A percentile compares a stretch with the other conserved stretches of the same genome.
Evolutionary conservation across 2,888 invertebrate genomes (phyloP).

Genomic region (Nemotelus nigrinus): DNA sequence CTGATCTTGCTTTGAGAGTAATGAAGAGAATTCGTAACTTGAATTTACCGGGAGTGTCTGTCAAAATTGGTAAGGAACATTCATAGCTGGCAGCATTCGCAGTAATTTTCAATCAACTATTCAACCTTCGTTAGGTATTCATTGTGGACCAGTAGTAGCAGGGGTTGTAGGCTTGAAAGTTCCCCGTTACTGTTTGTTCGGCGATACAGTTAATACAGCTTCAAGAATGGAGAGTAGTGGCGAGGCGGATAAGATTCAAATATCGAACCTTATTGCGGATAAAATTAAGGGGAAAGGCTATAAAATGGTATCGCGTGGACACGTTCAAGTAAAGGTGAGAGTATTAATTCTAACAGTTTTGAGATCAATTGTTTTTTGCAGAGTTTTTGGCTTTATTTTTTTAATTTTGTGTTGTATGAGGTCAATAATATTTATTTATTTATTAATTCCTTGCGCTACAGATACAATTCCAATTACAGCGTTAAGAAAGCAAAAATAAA

Average conservation of each 20-base stretch:
- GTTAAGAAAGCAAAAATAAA: too few species aligned
- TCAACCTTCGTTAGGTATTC: constrained; percentile 70
- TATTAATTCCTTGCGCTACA: too few species aligned
- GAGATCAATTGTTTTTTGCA: too few species aligned
- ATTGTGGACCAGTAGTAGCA: constrained; percentile 88
- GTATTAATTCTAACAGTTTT: too few species aligned
- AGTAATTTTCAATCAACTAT: neutral
- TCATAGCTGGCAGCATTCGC: neutral
- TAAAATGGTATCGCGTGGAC: constrained; percentile 75
- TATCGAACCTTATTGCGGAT: constrained; percentile 77
- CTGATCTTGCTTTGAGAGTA: constrained; percentile 81
- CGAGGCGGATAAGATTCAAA: constrained; percentile 78
- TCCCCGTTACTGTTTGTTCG: constrained; percentile 88
- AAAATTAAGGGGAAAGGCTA: constrained; percentile 75
- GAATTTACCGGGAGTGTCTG: constrained; percentile 71
- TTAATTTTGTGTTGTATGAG: too few species aligned
- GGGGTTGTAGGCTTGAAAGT: constrained; percentile 87
- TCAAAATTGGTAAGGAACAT: constrained; percentile 69
- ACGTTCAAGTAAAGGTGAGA: constrained; percentile 80
- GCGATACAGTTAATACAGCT: constrained; percentile 91
- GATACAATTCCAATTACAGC: too few species aligned
- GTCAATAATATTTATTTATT: too few species aligned
- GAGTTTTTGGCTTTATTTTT: too few species aligned
- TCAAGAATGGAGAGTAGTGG: constrained; percentile 84
- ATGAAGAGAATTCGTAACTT: constrained; percentile 75